Conservation (phyloP, 2,888 invertebrate genomes). For the Drosophila formosana region DNA sequence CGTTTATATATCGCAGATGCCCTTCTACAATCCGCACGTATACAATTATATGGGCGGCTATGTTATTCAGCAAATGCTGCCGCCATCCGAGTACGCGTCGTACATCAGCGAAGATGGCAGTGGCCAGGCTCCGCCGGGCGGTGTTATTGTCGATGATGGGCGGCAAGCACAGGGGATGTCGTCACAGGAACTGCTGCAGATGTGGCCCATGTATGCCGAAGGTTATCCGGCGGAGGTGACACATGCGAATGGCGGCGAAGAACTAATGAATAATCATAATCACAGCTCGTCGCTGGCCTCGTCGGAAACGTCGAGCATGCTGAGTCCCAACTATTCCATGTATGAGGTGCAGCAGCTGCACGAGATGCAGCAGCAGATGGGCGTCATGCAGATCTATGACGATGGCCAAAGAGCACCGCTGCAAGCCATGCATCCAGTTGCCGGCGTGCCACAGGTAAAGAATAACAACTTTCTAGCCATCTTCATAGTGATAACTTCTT, state of each 20-base stretch:
- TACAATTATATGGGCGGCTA: constrained; percentile 80
- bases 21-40: constrained; percentile 77
- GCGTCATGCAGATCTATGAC: constrained; percentile 84
- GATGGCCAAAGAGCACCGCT: constrained; percentile 72
- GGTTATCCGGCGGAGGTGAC: constrained; percentile 74
- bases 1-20: constrained; percentile 78
- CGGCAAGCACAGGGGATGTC: constrained; percentile 40
- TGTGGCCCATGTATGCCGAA: constrained; percentile 83
- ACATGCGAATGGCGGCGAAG: constrained; percentile 55
- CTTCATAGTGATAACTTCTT: not conserved
- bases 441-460: constrained; percentile 66
- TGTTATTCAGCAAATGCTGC: constrained; percentile 77
- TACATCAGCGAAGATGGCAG: constrained; percentile 77
- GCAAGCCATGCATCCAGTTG: constrained; percentile 71
- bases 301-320: constrained; percentile 83
- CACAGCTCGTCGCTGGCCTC: constrained; percentile 78
- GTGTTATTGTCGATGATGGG: constrained; percentile 79
- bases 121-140: constrained; percentile 59
- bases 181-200: constrained; percentile 64
- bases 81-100: constrained; percentile 81
- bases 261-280: constrained; percentile 82
- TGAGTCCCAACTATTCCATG: constrained; percentile 83
- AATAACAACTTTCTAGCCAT: no score
- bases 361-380: constrained; percentile 84
- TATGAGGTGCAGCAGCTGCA: constrained; percentile 82